Percentiles rank a stretch among this genome's conserved stretches.
Evolutionary conservation across 2,797 vertebrate genomes (phyloP).

Genomic region (Karalla daura): DNA sequence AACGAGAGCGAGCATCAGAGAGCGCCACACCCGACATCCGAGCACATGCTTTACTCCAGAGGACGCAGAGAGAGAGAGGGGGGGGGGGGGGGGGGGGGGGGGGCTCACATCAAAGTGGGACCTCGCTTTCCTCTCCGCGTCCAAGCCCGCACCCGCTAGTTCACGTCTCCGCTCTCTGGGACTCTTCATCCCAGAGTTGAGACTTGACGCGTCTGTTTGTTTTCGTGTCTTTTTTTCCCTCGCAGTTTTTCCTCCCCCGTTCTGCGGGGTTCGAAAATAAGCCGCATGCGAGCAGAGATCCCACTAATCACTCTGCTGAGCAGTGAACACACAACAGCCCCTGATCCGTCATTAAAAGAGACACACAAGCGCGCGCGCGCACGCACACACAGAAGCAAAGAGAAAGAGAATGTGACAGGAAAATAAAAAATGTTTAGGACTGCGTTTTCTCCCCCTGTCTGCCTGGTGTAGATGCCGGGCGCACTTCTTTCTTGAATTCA

Average conservation of each 20-base stretch:
- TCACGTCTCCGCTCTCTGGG: neutral
- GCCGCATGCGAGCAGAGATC: neutral
- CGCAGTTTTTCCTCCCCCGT: neutral
- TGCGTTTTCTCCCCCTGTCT: neutral
- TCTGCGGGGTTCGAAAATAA: neutral
- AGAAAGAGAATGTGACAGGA: too few species aligned
- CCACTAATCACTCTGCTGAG: neutral
- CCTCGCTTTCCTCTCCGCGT: neutral
- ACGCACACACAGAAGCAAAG: neutral
- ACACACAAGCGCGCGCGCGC: neutral
- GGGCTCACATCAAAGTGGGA: neutral
- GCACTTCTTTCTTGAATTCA: neutral
- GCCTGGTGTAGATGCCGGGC: neutral
- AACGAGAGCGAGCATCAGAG: slow-evolving; percentile 25
- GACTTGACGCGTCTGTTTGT: neutral
- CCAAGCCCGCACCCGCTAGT: neutral
- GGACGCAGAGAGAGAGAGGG: slow-evolving; percentile 9
- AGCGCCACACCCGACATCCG: slow-evolving; percentile 65
- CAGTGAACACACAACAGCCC: slow-evolving; percentile 4
- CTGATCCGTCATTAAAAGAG: neutral
- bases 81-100: too few species aligned
- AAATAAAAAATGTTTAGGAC: neutral
- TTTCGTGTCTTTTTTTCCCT: neutral
- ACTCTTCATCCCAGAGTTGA: neutral
- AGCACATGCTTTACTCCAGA: slow-evolving; percentile 31